A percentile compares a stretch with the other conserved stretches of the same genome.
Evolutionary conservation across 2,888 invertebrate species (phyloP).

Genomic region (Eurytoma californica): DNA sequence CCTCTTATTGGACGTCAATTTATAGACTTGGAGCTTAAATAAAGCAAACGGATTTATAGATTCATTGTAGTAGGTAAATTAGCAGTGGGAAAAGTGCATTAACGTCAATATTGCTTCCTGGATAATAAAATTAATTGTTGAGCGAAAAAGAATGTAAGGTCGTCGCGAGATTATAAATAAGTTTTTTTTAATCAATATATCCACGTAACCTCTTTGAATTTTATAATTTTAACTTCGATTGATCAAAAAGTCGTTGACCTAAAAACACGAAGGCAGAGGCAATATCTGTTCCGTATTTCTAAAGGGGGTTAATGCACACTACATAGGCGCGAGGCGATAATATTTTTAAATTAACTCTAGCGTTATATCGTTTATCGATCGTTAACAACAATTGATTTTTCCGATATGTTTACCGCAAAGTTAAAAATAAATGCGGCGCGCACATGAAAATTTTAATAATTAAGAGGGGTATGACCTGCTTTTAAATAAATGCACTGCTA

Average conservation of each 20-base stretch:
- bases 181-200: neutral
- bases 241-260: constrained; percentile 37
- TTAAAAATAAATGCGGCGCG: constrained; percentile 2
- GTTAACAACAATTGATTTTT: constrained; percentile 28
- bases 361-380: constrained; percentile 28
- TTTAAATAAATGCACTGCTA: constrained; percentile 5
- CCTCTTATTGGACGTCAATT: no score
- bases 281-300: constrained; percentile 33
- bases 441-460: constrained; percentile 30
- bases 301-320: constrained; percentile 37
- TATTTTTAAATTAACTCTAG: constrained; percentile 37
- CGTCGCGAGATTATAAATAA: neutral
- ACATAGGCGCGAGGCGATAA: constrained; percentile 18
- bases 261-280: neutral
- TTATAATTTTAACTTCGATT: constrained; percentile 17
- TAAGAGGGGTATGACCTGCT: constrained; percentile 3
- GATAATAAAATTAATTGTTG: neutral
- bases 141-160: neutral
- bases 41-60: no score
- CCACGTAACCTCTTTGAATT: neutral
- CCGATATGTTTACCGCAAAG: constrained; percentile 19
- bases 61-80: no score
- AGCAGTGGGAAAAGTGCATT: no score
- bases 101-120: no score
- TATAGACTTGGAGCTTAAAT: no score